These are phyloP conservation scores for Protula sp. DNA, from an alignment of 2,888 invertebrate species.

Conservation along the genomic window DNA sequence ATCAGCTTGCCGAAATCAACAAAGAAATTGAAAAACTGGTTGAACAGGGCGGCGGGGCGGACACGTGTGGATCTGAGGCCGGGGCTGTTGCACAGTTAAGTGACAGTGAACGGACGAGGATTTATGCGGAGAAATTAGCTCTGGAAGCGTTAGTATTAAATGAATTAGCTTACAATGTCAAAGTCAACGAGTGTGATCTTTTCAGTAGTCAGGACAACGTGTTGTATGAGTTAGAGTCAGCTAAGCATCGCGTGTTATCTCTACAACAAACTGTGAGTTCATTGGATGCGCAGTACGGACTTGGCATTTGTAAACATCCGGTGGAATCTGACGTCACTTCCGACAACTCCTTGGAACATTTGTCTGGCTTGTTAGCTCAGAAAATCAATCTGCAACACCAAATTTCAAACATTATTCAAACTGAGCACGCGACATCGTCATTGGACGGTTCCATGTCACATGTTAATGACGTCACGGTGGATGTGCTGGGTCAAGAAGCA, in stretches of 20 bases:
- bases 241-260: conserved; percentile 5
- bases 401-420: not conserved
- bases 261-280: conserved; percentile 6
- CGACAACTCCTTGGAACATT: conserved; percentile 60
- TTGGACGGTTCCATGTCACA: not conserved
- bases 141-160: conserved; percentile 34
- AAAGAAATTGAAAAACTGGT: not conserved
- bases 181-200: not conserved
- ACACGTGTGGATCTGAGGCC: not conserved
- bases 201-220: not conserved
- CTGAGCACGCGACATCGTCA: not conserved
- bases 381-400: conserved; percentile 36
- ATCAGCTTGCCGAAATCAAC: not conserved
- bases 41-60: not conserved
- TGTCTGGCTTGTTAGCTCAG: conserved; percentile 71
- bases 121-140: conserved; percentile 20
- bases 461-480: not conserved
- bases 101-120: conserved; percentile 1
- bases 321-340: not conserved
- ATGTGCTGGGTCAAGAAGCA: conserved; percentile 5
- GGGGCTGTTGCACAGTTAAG: no score
- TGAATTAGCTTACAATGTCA: conserved; percentile 34
- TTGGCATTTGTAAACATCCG: not conserved
- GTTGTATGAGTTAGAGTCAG: conserved; percentile 8
- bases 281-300: not conserved